phyloP scores from a whole-genome alignment of 2,113 vertebrate genomes.

The Chaetura pelagica region DNA sequence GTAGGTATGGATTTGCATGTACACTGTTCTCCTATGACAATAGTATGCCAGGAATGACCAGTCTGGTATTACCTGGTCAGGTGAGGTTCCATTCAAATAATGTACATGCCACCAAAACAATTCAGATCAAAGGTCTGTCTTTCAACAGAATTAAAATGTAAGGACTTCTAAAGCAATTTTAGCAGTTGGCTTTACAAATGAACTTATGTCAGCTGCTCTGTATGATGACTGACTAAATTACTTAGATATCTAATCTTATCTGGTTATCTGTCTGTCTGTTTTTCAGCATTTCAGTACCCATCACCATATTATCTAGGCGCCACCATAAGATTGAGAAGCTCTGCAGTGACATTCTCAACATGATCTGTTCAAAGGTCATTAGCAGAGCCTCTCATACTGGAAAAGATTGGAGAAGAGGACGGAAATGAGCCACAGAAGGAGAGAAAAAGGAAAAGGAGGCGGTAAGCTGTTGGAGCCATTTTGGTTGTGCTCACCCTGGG shows the following conservation, averaged over 20 bases:
- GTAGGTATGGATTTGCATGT: conserved; percentile 47
- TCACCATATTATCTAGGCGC: conserved; percentile 62
- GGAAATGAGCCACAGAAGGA: background rate
- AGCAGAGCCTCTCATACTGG: background rate
- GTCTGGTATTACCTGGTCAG: conserved; percentile 55
- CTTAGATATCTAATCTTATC: conserved; percentile 56
- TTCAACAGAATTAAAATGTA: conserved; percentile 51
- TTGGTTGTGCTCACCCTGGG: background rate
- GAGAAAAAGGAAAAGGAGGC: background rate
- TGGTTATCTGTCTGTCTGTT: conserved; percentile 67
- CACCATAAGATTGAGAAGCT: conserved; percentile 52
- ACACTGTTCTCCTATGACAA: conserved; percentile 32
- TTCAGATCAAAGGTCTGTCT: conserved; percentile 65
- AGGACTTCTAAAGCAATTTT: conserved; percentile 54
- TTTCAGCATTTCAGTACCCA: conserved; percentile 59
- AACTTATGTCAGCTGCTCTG: conserved; percentile 61
- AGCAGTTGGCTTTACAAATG: conserved; percentile 61
- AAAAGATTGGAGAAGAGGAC: background rate
- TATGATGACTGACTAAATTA: conserved; percentile 62
- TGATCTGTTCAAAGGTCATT: conserved; percentile 28
- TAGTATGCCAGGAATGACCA: conserved; percentile 45
- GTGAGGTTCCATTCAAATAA: conserved; percentile 67
- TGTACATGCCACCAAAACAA: conserved; percentile 52
- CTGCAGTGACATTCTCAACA: conserved; percentile 34
- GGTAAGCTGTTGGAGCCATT: background rate